A percentile compares a stretch with the other conserved stretches of the same genome.
These are phyloP conservation scores for Clarias pachynema DNA, from an alignment of 2,797 vertebrate species.

Conservation along the genomic window DNA sequence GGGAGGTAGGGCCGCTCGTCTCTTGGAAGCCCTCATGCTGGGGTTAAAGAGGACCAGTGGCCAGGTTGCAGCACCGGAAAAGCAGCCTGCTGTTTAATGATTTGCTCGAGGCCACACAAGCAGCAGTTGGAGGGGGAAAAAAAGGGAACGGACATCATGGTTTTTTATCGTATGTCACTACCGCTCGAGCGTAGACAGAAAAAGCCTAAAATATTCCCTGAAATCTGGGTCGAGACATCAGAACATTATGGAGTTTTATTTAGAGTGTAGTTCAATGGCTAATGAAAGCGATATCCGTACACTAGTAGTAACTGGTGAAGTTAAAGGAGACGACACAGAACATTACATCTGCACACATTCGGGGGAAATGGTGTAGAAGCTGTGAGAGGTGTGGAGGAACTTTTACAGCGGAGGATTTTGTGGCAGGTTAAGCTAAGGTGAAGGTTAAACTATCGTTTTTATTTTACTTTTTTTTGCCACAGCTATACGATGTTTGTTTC, in stretches of 20 bases:
- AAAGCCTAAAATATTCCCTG: not conserved
- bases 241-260: not conserved
- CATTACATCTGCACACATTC: not conserved
- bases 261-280: not conserved
- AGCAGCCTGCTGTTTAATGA: slow-evolving; percentile 25
- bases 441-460: not conserved
- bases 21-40: not conserved
- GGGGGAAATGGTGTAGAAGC: not conserved
- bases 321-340: not conserved
- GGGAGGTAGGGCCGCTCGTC: not conserved
- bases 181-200: not conserved
- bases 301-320: not conserved
- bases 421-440: not conserved
- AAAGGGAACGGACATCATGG: slow-evolving; percentile 16
- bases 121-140: not conserved
- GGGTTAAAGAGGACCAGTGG: slow-evolving; percentile 17
- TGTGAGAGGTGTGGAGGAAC: not conserved
- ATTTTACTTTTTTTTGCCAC: not conserved
- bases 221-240: not conserved
- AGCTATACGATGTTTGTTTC: not conserved
- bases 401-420: not conserved
- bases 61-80: slow-evolving; percentile 3
- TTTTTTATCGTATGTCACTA: slow-evolving; percentile 7
- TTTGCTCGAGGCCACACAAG: slow-evolving; percentile 18
- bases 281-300: not conserved